Evolutionary conservation across 30 jellyfish, hydroid and myxozoan genomes (phyloP).

Genomic region (Aurelia aurita complex sp. Pacific): DNA sequence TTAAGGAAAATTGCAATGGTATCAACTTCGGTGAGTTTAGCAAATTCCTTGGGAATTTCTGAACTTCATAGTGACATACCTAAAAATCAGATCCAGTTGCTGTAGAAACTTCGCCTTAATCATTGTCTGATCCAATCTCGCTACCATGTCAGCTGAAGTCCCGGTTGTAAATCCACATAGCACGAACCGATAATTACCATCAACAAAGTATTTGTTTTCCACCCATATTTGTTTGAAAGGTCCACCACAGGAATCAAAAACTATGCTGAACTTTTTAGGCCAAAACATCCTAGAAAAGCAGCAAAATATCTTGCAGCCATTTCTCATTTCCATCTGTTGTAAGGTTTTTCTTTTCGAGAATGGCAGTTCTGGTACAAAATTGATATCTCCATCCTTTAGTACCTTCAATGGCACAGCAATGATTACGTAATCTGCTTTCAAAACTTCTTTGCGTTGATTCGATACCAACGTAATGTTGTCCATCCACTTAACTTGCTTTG

Average conservation of each 20-base stretch:
- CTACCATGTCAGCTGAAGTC: constrained; percentile 25
- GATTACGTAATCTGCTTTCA: constrained; percentile 5
- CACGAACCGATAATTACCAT: constrained; percentile 1
- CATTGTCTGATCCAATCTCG: neutral
- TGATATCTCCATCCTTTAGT: constrained; percentile 46
- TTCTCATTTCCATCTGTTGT: constrained; percentile 57
- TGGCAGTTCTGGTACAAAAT: constrained; percentile 33
- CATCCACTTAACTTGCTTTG: constrained; percentile 25
- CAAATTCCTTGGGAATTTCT: too few relatives aligned
- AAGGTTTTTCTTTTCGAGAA: constrained; percentile 11
- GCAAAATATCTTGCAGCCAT: constrained; percentile 61
- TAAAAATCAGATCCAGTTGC: constrained; percentile 34
- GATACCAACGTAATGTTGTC: neutral
- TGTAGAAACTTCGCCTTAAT: constrained; percentile 27
- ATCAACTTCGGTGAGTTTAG: too few relatives aligned
- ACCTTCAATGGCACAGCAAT: constrained; percentile 57
- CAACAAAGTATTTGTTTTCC: constrained; percentile 10
- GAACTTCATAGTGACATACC: constrained; percentile 14
- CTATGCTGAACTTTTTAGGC: constrained; percentile 9
- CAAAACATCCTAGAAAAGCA: constrained; percentile 41
- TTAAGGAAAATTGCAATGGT: too few relatives aligned
- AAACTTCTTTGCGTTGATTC: neutral
- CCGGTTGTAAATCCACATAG: constrained; percentile 70
- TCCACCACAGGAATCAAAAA: constrained; percentile 1
- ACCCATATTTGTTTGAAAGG: constrained; percentile 66